A percentile compares a stretch with the other conserved stretches of the same genome.
These are phyloP conservation scores for Pseudomyrmex sp. DNA, from an alignment of 1,140 invertebrate species.

Conservation along the genomic window DNA sequence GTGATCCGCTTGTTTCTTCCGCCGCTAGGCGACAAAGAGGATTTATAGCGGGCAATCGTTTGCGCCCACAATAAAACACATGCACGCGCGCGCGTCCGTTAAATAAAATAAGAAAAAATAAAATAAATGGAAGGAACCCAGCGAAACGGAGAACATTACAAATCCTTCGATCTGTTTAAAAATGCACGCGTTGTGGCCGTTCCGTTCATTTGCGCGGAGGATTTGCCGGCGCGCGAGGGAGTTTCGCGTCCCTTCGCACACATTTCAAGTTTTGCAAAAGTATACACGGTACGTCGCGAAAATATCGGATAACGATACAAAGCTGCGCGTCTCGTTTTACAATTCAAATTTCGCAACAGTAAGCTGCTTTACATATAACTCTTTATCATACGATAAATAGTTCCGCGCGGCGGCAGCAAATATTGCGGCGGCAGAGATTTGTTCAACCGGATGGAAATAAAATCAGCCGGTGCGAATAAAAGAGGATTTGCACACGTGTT, in stretches of 20 bases:
- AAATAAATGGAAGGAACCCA: conserved; percentile 70
- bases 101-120: conserved; percentile 29
- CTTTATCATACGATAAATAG: conserved; percentile 46
- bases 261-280: conserved; percentile 34
- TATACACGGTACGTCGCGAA: conserved; percentile 5
- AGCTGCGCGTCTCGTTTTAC: conserved; percentile 29
- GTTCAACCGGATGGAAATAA: conserved; percentile 23
- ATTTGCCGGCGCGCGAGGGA: conserved; percentile 8
- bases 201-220: conserved; percentile 67
- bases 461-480: conserved; percentile 23
- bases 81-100: too few relatives aligned
- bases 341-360: conserved; percentile 36
- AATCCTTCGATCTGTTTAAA: conserved; percentile 51
- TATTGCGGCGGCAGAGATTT: conserved; percentile 2
- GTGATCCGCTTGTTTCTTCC: conserved; percentile 41
- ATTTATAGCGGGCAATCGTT: conserved; percentile 70
- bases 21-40: conserved; percentile 68
- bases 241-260: background rate
- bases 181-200: conserved; percentile 70
- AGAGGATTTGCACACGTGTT: background rate
- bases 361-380: conserved; percentile 31
- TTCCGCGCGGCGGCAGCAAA: background rate
- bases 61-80: background rate
- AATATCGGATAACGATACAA: conserved; percentile 44
- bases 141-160: conserved; percentile 64